A percentile compares a stretch with the other conserved stretches of the same genome.
Evolutionary conservation across 2,888 invertebrate genomes (phyloP).

Genomic region (Caenorhabditis sp.): DNA sequence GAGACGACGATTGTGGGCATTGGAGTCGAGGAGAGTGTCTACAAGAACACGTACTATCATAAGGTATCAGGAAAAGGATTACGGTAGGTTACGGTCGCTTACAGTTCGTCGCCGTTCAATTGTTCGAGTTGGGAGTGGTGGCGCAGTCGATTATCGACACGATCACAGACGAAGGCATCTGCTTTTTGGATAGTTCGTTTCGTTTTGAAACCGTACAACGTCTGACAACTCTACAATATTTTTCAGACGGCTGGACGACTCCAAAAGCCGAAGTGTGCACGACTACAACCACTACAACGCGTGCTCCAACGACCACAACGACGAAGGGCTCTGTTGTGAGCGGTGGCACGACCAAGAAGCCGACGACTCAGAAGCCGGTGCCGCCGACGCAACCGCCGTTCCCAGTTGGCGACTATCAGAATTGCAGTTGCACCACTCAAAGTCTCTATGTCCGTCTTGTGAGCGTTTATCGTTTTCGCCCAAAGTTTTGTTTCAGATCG

Average conservation of each 20-base stretch:
- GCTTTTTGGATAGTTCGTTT: conserved; percentile 35
- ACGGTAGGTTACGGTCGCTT: no score
- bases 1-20: conserved; percentile 49
- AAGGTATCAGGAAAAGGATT: conserved; percentile 20
- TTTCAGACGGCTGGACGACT: conserved; percentile 41
- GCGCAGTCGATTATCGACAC: conserved; percentile 28
- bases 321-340: conserved; percentile 10
- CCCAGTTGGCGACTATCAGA: conserved; percentile 53
- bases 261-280: conserved; percentile 44
- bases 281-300: conserved; percentile 25
- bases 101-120: conserved; percentile 32
- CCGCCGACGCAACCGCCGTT: conserved; percentile 53
- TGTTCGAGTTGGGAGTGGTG: conserved; percentile 24
- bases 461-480: no score
- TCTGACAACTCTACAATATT: no score
- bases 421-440: conserved; percentile 46
- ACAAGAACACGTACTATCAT: conserved; percentile 38
- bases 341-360: conserved; percentile 15
- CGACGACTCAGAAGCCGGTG: conserved; percentile 19
- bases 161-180: conserved; percentile 51
- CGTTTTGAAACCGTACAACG: no score
- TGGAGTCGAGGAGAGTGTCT: conserved; percentile 36
- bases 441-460: conserved; percentile 27
- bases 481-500: conserved; percentile 24
- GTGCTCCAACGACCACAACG: conserved; percentile 30